Evolutionary conservation across 2,113 vertebrate genomes (phyloP).

Genomic region (Gadus macrocephalus): DNA sequence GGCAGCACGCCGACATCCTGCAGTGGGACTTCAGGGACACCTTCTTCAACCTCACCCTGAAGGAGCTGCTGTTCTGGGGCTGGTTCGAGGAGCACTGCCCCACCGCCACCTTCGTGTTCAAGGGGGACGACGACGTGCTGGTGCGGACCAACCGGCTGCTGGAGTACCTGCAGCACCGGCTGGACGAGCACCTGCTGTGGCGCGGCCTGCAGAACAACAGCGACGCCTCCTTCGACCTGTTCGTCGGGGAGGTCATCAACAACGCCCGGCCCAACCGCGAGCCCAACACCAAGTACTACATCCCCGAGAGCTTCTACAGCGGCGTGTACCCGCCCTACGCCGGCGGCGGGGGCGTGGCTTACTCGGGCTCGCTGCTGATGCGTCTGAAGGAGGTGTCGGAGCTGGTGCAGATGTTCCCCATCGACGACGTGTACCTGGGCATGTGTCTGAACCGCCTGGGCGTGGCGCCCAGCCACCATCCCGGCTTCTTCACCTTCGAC

Average conservation of each 20-base stretch:
- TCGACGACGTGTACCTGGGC: conserved; percentile 72
- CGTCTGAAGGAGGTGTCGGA: conserved; percentile 58
- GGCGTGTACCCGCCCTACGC: conserved; percentile 74
- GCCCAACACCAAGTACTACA: conserved; percentile 71
- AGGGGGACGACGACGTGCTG: conserved; percentile 78
- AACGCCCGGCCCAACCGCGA: conserved; percentile 71
- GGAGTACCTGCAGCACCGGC: conserved; percentile 59
- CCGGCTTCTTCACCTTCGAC: conserved; percentile 74
- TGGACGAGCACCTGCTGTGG: conserved; percentile 43
- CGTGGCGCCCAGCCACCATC: conserved; percentile 63
- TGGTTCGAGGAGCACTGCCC: conserved; percentile 71
- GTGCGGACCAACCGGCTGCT: conserved; percentile 68
- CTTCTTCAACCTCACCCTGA: conserved; percentile 78
- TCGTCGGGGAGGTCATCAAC: conserved; percentile 72
- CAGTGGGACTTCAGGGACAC: conserved; percentile 78
- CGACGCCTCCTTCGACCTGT: conserved; percentile 42
- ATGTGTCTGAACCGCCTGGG: conserved; percentile 70
- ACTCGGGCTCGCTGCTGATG: conserved; percentile 63
- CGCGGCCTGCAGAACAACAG: conserved; percentile 25
- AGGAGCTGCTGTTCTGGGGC: conserved; percentile 75
- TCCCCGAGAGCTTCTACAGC: conserved; percentile 73
- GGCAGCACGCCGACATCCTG: conserved; percentile 67
- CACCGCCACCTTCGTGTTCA: conserved; percentile 67
- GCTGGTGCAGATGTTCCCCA: conserved; percentile 73
- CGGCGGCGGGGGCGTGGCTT: conserved; percentile 77